phyloP scores from a whole-genome alignment of 2,888 invertebrate genomes.

The Meta bourneti region DNA sequence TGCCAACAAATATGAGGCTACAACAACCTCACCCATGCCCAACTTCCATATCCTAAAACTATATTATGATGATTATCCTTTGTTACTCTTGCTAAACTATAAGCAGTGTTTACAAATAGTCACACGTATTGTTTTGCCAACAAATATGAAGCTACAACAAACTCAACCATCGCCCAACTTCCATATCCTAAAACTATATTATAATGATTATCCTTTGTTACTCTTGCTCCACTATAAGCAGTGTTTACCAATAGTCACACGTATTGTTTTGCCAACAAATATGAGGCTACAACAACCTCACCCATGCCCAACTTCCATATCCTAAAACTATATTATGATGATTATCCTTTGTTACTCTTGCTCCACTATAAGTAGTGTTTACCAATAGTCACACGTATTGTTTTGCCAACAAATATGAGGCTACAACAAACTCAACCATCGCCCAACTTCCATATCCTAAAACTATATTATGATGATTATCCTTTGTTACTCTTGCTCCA shows the following conservation, averaged over 20 bases:
- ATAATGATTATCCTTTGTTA: too few relatives aligned
- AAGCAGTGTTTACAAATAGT: too few relatives aligned
- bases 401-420: neutral
- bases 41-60: neutral
- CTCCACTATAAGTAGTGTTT: too few relatives aligned
- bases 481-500: too few relatives aligned
- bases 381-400: too few relatives aligned
- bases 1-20: neutral
- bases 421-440: neutral
- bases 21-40: neutral
- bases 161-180: neutral
- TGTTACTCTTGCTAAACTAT: too few relatives aligned
- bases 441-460: neutral
- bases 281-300: neutral
- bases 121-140: too few relatives aligned
- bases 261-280: too few relatives aligned
- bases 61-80: too few relatives aligned
- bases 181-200: neutral
- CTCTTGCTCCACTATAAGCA: too few relatives aligned
- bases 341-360: too few relatives aligned
- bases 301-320: neutral
- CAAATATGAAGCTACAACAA: neutral
- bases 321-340: neutral
- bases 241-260: too few relatives aligned
- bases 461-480: neutral